phyloP scores from a whole-genome alignment of 2,888 invertebrate species.

The Drosophila hamatofila region DNA sequence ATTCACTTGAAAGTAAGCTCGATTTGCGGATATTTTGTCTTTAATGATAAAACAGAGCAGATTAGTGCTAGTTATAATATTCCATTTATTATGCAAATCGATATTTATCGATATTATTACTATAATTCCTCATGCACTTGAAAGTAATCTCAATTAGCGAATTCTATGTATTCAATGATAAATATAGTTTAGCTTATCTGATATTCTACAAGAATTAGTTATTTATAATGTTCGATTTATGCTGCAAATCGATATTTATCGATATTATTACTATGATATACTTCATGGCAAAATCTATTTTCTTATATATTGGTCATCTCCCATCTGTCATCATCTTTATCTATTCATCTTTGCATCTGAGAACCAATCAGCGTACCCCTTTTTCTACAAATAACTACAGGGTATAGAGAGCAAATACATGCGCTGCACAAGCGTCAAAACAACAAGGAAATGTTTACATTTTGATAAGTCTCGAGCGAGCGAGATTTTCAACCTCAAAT shows the following conservation, averaged over 20 bases:
- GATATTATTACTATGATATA: background rate
- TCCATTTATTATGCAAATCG: background rate
- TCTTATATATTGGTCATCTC: background rate
- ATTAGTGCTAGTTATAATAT: too few species aligned
- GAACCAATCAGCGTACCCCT: background rate
- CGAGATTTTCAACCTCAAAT: background rate
- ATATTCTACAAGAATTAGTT: background rate
- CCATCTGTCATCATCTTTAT: too few species aligned
- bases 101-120: background rate
- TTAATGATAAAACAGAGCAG: too few species aligned
- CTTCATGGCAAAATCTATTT: background rate
- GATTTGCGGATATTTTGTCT: too few species aligned
- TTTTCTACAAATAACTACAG: background rate
- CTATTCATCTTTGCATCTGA: too few species aligned
- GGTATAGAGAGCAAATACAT: background rate
- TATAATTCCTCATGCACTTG: background rate
- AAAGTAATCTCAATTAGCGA: background rate
- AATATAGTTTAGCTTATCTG: too few species aligned
- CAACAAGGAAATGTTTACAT: slow-evolving; percentile 57
- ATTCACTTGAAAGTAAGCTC: background rate
- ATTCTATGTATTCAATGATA: background rate
- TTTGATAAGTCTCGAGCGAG: slow-evolving; percentile 50
- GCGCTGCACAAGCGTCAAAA: slow-evolving; percentile 4
- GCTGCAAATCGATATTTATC: background rate
- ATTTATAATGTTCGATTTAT: background rate